These are phyloP conservation scores for Phengaris alcon DNA, from an alignment of 2,888 invertebrate genomes.

Conservation along the genomic window DNA sequence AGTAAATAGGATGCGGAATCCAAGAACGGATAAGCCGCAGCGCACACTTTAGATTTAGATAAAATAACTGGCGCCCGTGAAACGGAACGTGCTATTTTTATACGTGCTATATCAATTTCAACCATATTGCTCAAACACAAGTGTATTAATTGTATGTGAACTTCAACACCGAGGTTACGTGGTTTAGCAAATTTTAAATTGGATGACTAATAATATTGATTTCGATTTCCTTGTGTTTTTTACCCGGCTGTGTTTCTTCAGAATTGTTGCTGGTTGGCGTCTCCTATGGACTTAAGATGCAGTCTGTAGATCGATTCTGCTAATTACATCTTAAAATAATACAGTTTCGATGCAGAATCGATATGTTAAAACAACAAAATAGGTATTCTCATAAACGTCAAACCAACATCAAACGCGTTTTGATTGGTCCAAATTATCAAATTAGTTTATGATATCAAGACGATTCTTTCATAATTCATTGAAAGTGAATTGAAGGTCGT, in stretches of 20 bases:
- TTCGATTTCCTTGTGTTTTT: neutral
- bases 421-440: no score
- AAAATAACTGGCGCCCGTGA: constrained; percentile 47
- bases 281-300: no score
- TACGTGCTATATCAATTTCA: neutral
- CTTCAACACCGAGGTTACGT: neutral
- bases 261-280: neutral
- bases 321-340: no score
- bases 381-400: no score
- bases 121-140: neutral
- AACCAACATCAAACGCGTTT: no score
- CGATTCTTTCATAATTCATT: no score
- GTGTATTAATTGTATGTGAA: neutral
- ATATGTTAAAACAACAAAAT: no score
- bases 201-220: neutral
- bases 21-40: constrained; percentile 24
- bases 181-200: neutral
- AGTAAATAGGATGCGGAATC: neutral
- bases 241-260: no score
- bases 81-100: constrained; percentile 44
- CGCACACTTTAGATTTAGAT: constrained; percentile 38
- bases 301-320: no score
- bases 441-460: no score
- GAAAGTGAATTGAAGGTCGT: no score
- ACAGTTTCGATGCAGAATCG: no score